Evolutionary conservation across 2,797 vertebrate species (phyloP).

Genomic region (Cirrhinus molitorella): DNA sequence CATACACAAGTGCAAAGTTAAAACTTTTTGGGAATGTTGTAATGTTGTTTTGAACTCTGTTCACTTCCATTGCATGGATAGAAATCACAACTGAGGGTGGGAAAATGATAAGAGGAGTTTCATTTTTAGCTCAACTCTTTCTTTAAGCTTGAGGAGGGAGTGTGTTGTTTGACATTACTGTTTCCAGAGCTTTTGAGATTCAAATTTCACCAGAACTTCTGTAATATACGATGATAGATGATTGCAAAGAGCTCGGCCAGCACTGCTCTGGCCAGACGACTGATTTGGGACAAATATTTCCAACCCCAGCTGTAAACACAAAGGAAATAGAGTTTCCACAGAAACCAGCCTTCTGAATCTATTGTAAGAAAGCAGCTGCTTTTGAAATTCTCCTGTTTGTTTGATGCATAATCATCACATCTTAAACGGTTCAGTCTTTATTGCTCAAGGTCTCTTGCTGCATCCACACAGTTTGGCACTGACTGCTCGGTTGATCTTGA

Average conservation of each 20-base stretch:
- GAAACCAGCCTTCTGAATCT: slow-evolving; percentile 63
- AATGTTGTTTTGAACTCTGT: background rate
- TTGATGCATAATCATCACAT: slow-evolving; percentile 48
- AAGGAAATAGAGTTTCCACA: slow-evolving; percentile 73
- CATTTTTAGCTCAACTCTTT: background rate
- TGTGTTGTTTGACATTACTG: slow-evolving; percentile 42
- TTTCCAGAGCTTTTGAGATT: slow-evolving; percentile 64
- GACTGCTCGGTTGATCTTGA: background rate
- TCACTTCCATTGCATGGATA: background rate
- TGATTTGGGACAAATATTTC: slow-evolving; percentile 77
- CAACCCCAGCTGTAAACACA: slow-evolving; percentile 77
- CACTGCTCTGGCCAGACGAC: slow-evolving; percentile 50
- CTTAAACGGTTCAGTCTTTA: slow-evolving; percentile 3
- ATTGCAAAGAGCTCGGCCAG: slow-evolving; percentile 59
- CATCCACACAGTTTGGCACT: background rate
- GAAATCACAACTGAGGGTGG: background rate
- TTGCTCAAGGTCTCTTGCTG: slow-evolving; percentile 26
- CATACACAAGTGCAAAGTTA: background rate
- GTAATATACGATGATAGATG: slow-evolving; percentile 69
- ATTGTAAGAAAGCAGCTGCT: slow-evolving; percentile 38
- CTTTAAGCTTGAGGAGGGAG: background rate
- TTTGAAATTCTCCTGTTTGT: slow-evolving; percentile 53
- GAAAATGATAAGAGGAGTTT: background rate
- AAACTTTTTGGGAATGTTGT: background rate
- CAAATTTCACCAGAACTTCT: slow-evolving; percentile 70